A percentile compares a stretch with the other conserved stretches of the same genome.
Evolutionary conservation across 2,797 vertebrate species (phyloP).

Genomic region (Schizopygopsis pylzovi): DNA sequence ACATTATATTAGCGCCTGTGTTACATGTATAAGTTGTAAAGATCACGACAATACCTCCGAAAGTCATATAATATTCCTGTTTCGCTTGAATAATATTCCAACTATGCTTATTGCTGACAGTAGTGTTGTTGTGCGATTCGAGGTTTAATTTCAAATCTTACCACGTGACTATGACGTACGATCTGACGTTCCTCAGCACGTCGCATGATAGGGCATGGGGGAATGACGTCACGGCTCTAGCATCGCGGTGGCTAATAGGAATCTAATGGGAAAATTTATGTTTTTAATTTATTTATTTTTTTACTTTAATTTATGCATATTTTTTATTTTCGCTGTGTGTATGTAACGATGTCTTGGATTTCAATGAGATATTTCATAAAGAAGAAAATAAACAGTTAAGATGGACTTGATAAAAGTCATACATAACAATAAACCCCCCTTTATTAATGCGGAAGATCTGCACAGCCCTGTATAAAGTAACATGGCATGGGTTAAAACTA

Average conservation of each 20-base stretch:
- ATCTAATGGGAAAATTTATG: too few species aligned
- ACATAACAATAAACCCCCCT: background rate
- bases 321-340: background rate
- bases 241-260: too few species aligned
- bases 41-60: background rate
- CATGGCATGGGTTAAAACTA: background rate
- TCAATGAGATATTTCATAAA: background rate
- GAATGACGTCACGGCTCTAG: too few species aligned
- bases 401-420: background rate
- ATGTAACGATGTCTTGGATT: background rate
- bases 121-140: background rate
- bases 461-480: background rate
- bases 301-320: too few species aligned
- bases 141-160: conserved; percentile 53
- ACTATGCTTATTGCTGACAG: background rate
- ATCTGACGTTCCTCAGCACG: background rate
- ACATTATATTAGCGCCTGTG: background rate
- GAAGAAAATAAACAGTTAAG: background rate
- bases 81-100: too few species aligned
- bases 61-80: background rate
- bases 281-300: too few species aligned
- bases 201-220: background rate
- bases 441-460: background rate
- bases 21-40: background rate
- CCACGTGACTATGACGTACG: conserved; percentile 50